Conservation (phyloP, 2,888 invertebrate genomes). For the Lasioglossum morio region DNA sequence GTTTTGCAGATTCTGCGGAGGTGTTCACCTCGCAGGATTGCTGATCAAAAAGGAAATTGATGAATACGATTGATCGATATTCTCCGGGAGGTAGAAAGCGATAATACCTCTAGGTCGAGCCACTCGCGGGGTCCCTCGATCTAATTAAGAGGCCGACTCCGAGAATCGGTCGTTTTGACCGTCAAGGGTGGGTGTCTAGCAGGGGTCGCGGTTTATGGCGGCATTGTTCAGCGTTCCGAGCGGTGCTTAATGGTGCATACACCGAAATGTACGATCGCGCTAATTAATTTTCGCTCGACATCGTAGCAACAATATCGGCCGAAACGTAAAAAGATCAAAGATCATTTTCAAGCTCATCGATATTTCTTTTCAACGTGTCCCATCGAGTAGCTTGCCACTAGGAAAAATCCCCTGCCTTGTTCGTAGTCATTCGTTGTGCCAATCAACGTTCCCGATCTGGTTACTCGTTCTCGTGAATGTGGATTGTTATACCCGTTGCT, state of each 20-base stretch:
- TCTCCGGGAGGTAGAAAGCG: not conserved
- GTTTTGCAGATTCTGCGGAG: not conserved
- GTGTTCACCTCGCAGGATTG: not conserved
- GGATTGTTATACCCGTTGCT: slow-evolving; percentile 19
- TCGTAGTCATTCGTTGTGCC: not conserved
- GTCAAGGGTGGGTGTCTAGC: not conserved
- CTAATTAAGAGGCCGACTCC: slow-evolving; percentile 4
- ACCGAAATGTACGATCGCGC: not conserved
- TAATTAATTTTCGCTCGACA: not conserved
- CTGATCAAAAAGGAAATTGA: not conserved
- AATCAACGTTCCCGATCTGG: slow-evolving; percentile 10
- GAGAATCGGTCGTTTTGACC: not conserved
- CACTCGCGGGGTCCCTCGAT: not conserved
- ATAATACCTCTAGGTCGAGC: not conserved
- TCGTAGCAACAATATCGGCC: not conserved
- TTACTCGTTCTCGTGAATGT: slow-evolving; percentile 25
- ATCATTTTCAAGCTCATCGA: no score
- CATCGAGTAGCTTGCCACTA: not conserved
- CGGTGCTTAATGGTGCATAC: not conserved
- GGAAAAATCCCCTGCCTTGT: not conserved
- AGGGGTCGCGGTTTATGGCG: not conserved
- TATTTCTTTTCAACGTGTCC: no score
- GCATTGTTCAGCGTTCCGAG: slow-evolving; percentile 3
- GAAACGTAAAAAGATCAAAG: not conserved
- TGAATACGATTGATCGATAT: not conserved